A percentile compares a stretch with the other conserved stretches of the same genome.
phyloP scores from a whole-genome alignment of 2,797 vertebrate genomes.

The Coregonus sp. region DNA sequence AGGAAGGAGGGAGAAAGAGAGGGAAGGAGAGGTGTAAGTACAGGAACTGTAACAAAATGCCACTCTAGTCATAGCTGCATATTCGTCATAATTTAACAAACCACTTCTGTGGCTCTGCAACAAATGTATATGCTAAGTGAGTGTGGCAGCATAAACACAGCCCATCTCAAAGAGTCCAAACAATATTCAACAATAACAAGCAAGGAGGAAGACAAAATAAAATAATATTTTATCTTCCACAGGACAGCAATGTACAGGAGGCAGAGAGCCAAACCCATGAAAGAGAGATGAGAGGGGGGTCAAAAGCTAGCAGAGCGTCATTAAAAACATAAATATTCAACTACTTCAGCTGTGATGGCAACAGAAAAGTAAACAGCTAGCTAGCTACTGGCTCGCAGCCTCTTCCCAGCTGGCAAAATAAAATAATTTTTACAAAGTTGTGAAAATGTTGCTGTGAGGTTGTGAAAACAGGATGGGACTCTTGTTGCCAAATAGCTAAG shows the following conservation, averaged over 20 bases:
- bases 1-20: background rate
- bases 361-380: background rate
- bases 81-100: slow-evolving; percentile 2
- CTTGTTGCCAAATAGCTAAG: no score
- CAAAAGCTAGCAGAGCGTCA: background rate
- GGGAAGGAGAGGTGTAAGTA: background rate
- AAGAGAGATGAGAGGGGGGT: background rate
- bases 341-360: background rate
- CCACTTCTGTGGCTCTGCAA: background rate
- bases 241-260: background rate
- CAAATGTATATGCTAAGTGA: slow-evolving; percentile 27
- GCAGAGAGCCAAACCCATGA: background rate
- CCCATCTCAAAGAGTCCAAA: background rate
- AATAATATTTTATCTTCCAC: background rate
- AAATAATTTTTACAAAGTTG: no score
- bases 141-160: slow-evolving; percentile 5
- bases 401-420: background rate
- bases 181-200: background rate
- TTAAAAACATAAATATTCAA: background rate
- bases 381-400: background rate
- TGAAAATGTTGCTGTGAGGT: no score
- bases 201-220: background rate
- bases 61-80: background rate
- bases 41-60: background rate
- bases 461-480: no score